Evolutionary conservation across 2,888 invertebrate genomes (phyloP), one percentile per base, ranked within the genome.

Genomic region (Oligia strigilis): DNA sequence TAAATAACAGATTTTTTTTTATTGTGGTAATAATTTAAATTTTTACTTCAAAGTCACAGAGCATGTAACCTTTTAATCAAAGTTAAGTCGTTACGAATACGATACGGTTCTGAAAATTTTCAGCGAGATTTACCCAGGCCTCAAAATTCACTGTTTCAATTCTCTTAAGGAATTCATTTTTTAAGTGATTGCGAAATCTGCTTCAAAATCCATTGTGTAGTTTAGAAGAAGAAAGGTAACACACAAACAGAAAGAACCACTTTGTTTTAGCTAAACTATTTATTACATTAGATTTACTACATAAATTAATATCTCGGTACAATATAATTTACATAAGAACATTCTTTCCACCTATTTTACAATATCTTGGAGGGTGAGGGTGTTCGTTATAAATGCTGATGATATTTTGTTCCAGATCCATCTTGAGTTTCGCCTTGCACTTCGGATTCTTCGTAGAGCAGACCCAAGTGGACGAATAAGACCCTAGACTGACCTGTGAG

Each of bases 371-470:
- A 2, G 69, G 76, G 65, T 89, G 88, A 4, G 72, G 40, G 23
- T 90, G 90, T 46, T 83, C 67, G 29, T 85, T 83, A 3, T 64
- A 6, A 0, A 86, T 6, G 9, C 64, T 29, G 4, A 74, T 6
- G 4, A 90, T 82, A 14, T 58, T 55, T 1, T 77, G 73, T 6
- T 60, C 19, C 0, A 5, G 23, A 58, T 84, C 75, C n/a, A 87
- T 60, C 52, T 73, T 85, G 11, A 89, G 36, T 46, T 77, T 88
- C 11, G 88, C 89, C 55, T 87, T 91, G 49, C 89, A 91, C 3
- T 74, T 55, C 0, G 78, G 75, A 13, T 90, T 82, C 69, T 82
- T 90, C 11, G 80, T 88, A 1, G 91, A 91, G 75, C 92, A 92
- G 11, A 82, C 70, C 88, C 88, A 90, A 2, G 11, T 9, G 2